These are phyloP conservation scores for Mechanitis mazaeus DNA, from an alignment of 2,888 invertebrate genomes.

Conservation along the genomic window DNA sequence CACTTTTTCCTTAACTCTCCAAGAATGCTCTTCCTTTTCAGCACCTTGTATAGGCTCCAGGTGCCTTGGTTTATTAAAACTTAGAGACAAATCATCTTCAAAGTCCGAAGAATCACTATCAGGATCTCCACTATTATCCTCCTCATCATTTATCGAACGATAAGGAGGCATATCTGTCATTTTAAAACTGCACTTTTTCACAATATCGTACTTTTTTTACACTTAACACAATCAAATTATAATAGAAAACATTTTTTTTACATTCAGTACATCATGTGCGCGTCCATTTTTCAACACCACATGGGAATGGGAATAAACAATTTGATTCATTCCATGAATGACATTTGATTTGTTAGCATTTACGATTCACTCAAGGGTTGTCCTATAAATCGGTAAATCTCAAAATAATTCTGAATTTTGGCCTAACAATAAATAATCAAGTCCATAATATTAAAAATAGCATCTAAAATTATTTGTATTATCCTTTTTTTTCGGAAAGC, in stretches of 20 bases:
- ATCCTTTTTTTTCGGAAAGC: too few relatives aligned
- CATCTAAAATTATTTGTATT: too few relatives aligned
- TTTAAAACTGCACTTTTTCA: constrained; percentile 56
- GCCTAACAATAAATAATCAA: too few relatives aligned
- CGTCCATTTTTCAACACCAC: constrained; percentile 72
- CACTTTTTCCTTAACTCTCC: constrained; percentile 96
- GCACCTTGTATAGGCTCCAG: constrained; percentile 64
- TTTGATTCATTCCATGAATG: constrained; percentile 27
- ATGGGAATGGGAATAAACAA: constrained; percentile 72
- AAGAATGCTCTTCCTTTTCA: constrained; percentile 86
- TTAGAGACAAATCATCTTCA: constrained; percentile 82
- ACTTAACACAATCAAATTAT: constrained; percentile 45
- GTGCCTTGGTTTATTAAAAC: constrained; percentile 82
- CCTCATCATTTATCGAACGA: constrained; percentile 67
- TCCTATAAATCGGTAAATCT: neutral
- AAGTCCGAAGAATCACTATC: constrained; percentile 67
- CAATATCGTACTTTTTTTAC: constrained; percentile 41
- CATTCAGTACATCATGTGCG: constrained; percentile 63
- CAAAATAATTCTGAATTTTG: neutral
- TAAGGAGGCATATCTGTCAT: constrained; percentile 76
- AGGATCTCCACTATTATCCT: constrained; percentile 58
- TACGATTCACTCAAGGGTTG: constrained; percentile 7
- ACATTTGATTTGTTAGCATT: constrained; percentile 13
- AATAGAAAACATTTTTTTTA: constrained; percentile 61
- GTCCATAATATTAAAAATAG: too few relatives aligned